Base-by-base conservation (phyloP, 2,113 vertebrate genomes). In the Sapayoa aenigma region DNA sequence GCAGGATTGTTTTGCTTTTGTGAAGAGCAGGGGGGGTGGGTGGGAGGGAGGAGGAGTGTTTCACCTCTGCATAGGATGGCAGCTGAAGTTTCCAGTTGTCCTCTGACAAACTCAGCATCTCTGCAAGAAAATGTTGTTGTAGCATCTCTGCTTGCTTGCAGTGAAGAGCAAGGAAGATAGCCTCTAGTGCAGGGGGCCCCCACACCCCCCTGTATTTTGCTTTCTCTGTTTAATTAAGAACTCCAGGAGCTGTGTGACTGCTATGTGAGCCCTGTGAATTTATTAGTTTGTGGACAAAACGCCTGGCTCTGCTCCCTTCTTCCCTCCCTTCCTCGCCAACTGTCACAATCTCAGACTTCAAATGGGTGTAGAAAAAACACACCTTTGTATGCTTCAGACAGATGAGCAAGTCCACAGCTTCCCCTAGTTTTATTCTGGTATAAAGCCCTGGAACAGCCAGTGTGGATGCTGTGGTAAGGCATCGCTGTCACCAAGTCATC, bases 81-180 rank as follows among this genome's bases (percentile, higher is more conserved):
- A 47, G 66, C 49, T 89, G 74, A 95, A 95, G 91, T 91, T 94
- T 91, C 71, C 53, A 89, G 41, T 87, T 94, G 13, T 62, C 17
- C 12, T 80, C 46, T 69, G 23, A 42, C 1, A 90, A 50, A 84
- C 20, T 50, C 49, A 67, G 33, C 39, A 13, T n/a, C 60, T 81
- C 37, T 81, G 33, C 41, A 67, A 73, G 53, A 46, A 42, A 44
- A 37, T 47, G 49, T 9, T 65, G 72, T 73, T 0, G 0, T 77
- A 84, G 50, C 21, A 28, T 84, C 65, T 86, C 60, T 76, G 30
- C 37, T 56, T 50, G 24, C 46, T 83, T 59, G 44, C 30, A n/a
- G 35, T 31, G 63, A 71, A 12, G 24, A 89, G 49, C 1, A 9
- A 68, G 23, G 31, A 74, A 80, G 9, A 19, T 37, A 78, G 17